Evolutionary conservation across 1,140 invertebrate genomes (phyloP), one percentile per base, ranked within the genome.

Genomic region (Teleogryllus occipitalis): DNA sequence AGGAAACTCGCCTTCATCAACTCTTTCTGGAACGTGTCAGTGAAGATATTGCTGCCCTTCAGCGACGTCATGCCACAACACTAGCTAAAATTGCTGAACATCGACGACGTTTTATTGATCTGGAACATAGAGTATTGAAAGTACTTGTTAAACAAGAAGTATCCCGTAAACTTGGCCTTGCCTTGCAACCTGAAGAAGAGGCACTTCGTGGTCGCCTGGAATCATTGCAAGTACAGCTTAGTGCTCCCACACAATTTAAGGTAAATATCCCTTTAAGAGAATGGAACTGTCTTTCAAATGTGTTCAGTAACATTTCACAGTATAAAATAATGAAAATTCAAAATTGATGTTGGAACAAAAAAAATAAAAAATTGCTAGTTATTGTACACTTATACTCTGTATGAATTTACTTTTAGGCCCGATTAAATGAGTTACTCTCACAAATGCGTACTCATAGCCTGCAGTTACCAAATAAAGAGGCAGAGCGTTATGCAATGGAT

Each of bases 181-280:
- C 95, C 0, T 87, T 98, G 15, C 92, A 94, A 83, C 93, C 93
- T 0, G 96, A 97, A 82, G 97, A 98, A 86, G 97, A 98, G 87
- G 90, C 92, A 18, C 85, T 97, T 21, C 89, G 94, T 75, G 93
- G 93, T 21, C 92, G 94, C 82, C 88, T 98, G 14, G 95, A 98
- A 87, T 91, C 92, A 76, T 90, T 98, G 85, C 92, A 96, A 78
- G 90, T 92, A 0, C 93, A 97, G 84, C 90, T 98, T 5, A 94
- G 95, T 81, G 93, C 95, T 14, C 96, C 96, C 14, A 97, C 95
- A 77, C 94, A 97, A 83, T 97, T 96, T 83, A 97, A 97, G 87
- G 95, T 95, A 86, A 39, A 1, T 39, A 39, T 39, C 1, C 1
- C 27, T 5, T 39, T 39, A 1, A 39, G 27, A 5, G 27, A 39